Base-by-base conservation (phyloP, 92 coral and sea anemone species). In the Palythoa grandis region DNA sequence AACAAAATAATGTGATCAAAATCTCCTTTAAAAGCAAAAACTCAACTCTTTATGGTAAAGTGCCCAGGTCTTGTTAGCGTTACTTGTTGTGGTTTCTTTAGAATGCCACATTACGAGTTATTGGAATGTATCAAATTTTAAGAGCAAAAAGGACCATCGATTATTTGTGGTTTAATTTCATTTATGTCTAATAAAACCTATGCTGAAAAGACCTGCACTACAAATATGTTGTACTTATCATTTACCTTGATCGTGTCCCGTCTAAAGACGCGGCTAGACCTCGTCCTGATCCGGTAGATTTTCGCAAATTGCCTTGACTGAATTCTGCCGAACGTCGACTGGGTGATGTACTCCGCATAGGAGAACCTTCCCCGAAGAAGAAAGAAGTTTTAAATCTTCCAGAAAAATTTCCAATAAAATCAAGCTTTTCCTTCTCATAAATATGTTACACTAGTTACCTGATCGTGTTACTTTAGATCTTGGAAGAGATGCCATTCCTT, bases 191-290 rank as follows among this genome's bases (percentile, higher is more conserved):
- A 58, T 12, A 58, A 58, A 15, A 58, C n/a, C 14, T n/a, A 17
- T 58, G n/a, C 65, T 43, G 3, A 43, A 58, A 58, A 11, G 65
- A 58, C 20, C 65, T n/a, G 17, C 8, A 47, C 3, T 13, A 11
- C 11, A 74, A 40, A 16, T 22, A 2, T 19, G 22, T 6, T 9
- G 1, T 25, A 20, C 16, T 20, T 39, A 37, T 37, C 71, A n/a
- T 19, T 15, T 68, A 77, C 77, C 86, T 29, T 14, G 82, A 79
- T 39, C 76, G 82, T 50, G 84, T 73, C 39, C 85, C 86, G 60
- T 97, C 99, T 73, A 97, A 91, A 56, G 99, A 97, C 22, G 99
- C 99, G 8, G 99, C 99, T 3, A 97, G 82, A 29, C 89, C 87
- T 80, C 91, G 87, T 66, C 86, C 79, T 54, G 82, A 68, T 11